Percentiles rank a stretch among this genome's conserved stretches.
Evolutionary conservation across 2,888 invertebrate genomes (phyloP).

Genomic region (Crossocerus cetratus): DNA sequence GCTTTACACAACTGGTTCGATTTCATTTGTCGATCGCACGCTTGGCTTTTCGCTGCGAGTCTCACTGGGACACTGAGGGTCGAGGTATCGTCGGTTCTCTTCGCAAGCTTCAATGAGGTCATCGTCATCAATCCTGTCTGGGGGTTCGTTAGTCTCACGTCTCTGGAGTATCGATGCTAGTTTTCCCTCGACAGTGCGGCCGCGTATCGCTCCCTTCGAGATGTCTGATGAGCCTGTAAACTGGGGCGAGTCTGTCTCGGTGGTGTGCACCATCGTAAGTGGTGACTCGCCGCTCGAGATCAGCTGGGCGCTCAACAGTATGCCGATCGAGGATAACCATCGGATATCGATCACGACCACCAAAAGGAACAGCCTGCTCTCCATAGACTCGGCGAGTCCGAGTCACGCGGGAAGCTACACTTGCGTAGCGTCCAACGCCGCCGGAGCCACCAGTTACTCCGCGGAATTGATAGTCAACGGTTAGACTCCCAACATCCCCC

Average conservation of each 20-base stretch:
- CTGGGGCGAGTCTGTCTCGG: slow-evolving; percentile 83
- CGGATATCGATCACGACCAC: slow-evolving; percentile 60
- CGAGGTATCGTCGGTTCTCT: slow-evolving; percentile 11
- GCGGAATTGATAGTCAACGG: slow-evolving; percentile 79
- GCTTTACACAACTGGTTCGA: too few relatives aligned
- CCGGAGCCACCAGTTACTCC: slow-evolving; percentile 78
- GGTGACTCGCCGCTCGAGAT: slow-evolving; percentile 88
- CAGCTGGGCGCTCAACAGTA: slow-evolving; percentile 85
- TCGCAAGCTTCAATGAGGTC: background rate
- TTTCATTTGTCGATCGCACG: too few relatives aligned
- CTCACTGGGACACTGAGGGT: slow-evolving; percentile 30
- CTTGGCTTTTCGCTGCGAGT: background rate
- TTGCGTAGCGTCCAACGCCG: slow-evolving; percentile 82
- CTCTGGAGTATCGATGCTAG: slow-evolving; percentile 11
- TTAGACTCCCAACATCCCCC: slow-evolving; percentile 73
- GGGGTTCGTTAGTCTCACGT: background rate
- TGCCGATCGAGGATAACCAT: slow-evolving; percentile 76
- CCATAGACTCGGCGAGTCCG: slow-evolving; percentile 81
- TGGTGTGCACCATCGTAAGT: slow-evolving; percentile 84
- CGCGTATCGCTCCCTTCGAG: slow-evolving; percentile 84
- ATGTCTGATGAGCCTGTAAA: slow-evolving; percentile 83
- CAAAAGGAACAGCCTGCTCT: slow-evolving; percentile 78
- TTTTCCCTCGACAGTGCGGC: slow-evolving; percentile 80
- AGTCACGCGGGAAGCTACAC: slow-evolving; percentile 85
- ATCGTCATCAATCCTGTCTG: background rate